Percentiles rank a stretch among this genome's conserved stretches.
Evolutionary conservation across 2,888 invertebrate genomes (phyloP).

Genomic region (Euzophera pinguis): DNA sequence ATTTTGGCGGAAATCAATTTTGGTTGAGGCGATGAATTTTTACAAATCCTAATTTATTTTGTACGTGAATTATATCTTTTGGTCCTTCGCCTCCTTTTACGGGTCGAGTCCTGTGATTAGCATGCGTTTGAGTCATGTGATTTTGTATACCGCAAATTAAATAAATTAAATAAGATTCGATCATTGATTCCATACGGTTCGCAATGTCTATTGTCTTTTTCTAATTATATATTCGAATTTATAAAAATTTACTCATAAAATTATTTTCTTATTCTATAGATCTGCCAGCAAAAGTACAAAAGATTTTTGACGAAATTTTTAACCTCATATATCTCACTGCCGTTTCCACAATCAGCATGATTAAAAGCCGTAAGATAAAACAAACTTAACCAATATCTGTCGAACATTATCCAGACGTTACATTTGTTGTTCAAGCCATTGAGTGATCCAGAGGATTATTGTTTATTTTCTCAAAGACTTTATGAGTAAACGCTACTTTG

Average conservation of each 20-base stretch:
- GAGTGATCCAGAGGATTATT: conserved; percentile 41
- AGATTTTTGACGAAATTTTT: background rate
- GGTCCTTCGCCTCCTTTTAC: background rate
- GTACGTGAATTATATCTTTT: conserved; percentile 29
- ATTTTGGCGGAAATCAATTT: conserved; percentile 46
- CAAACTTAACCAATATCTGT: conserved; percentile 2
- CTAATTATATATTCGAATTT: too few relatives aligned
- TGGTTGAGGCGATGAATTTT: conserved; percentile 24
- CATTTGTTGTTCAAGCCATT: conserved; percentile 26
- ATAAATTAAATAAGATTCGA: too few relatives aligned
- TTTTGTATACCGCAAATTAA: background rate
- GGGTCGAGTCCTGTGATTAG: conserved; percentile 1
- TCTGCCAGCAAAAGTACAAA: background rate
- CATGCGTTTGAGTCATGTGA: conserved; percentile 6
- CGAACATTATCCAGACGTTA: conserved; percentile 5
- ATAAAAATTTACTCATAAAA: too few relatives aligned
- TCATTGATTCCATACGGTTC: too few relatives aligned
- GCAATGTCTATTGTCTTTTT: too few relatives aligned
- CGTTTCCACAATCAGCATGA: background rate
- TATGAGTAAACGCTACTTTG: conserved; percentile 60
- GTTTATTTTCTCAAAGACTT: conserved; percentile 58
- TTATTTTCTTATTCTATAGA: too few relatives aligned
- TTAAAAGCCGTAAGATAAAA: background rate
- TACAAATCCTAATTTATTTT: conserved; percentile 33
- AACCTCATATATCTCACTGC: background rate